Conservation (phyloP, 2,113 vertebrate genomes). For the Pedetes capensis region DNA sequence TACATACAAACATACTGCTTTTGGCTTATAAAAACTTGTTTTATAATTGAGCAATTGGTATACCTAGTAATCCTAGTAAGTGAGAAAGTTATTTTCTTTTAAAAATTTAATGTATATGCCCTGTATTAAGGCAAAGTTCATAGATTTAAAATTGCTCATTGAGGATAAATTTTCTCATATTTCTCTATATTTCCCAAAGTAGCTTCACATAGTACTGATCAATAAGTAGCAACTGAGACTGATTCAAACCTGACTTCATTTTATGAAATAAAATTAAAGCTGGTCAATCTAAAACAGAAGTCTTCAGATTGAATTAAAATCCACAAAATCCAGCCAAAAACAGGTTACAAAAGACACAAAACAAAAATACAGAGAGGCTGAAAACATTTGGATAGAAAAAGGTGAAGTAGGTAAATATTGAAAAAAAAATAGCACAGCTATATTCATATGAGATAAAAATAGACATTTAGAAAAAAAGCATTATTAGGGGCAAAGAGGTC, state of each 20-base stretch:
- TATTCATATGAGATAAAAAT: not conserved
- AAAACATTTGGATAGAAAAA: not conserved
- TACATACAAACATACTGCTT: not conserved
- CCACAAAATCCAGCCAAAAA: not conserved
- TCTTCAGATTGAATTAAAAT: not conserved
- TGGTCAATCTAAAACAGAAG: not conserved
- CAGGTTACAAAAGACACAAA: not conserved
- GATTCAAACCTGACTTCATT: not conserved
- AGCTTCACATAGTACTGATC: not conserved
- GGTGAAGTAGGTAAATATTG: not conserved
- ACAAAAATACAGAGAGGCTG: not conserved
- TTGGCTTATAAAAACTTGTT: not conserved
- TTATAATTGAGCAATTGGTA: not conserved
- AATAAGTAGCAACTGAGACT: not conserved
- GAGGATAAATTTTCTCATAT: not conserved
- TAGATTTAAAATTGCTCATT: not conserved
- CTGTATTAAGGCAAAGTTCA: not conserved
- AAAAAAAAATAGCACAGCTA: not conserved
- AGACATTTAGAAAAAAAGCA: not conserved
- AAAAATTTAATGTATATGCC: not conserved
- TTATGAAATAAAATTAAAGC: not conserved
- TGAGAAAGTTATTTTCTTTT: not conserved
- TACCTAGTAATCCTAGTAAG: not conserved
- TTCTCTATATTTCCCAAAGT: not conserved
- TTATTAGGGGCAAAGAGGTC: not conserved